Percentiles rank a stretch among this genome's conserved stretches.
These are phyloP conservation scores for Hydrolagus colliei DNA, from an alignment of 2,797 vertebrate species.

Conservation along the genomic window DNA sequence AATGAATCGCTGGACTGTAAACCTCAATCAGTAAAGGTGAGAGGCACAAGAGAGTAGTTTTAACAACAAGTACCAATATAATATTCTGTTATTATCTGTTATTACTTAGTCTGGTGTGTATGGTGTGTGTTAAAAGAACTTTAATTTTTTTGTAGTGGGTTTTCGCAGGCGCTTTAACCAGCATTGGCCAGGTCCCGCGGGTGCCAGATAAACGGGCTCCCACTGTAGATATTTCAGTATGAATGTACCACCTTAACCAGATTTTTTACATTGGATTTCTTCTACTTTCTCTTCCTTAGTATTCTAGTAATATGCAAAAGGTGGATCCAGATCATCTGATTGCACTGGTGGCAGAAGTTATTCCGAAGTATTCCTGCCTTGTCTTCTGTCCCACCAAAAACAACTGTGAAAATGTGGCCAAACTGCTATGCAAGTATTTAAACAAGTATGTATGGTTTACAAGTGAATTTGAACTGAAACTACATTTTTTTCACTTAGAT, in stretches of 20 bases:
- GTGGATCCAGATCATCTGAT: conserved; percentile 84
- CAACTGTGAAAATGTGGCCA: conserved; percentile 90
- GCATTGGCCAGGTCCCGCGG: background rate
- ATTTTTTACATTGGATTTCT: too few relatives aligned
- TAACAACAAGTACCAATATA: too few relatives aligned
- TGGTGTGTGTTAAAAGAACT: too few relatives aligned
- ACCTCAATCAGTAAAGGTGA: too few relatives aligned
- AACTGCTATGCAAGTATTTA: conserved; percentile 86
- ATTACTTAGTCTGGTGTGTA: too few relatives aligned
- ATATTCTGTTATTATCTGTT: too few relatives aligned
- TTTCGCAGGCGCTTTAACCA: background rate
- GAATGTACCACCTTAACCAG: too few relatives aligned
- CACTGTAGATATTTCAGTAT: too few relatives aligned
- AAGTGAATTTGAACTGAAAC: background rate
- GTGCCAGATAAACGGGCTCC: too few relatives aligned
- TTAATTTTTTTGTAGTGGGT: too few relatives aligned
- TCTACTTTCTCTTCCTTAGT: conserved; percentile 54
- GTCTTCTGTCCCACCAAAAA: conserved; percentile 95
- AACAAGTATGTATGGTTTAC: conserved; percentile 64
- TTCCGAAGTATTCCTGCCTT: conserved; percentile 81
- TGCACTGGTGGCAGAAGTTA: conserved; percentile 86
- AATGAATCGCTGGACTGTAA: too few relatives aligned
- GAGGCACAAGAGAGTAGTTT: too few relatives aligned
- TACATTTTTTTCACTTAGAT: background rate
- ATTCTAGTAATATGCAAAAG: conserved; percentile 77